Base-by-base conservation (phyloP, 2,888 invertebrate genomes). In the Eilema griseolum region DNA sequence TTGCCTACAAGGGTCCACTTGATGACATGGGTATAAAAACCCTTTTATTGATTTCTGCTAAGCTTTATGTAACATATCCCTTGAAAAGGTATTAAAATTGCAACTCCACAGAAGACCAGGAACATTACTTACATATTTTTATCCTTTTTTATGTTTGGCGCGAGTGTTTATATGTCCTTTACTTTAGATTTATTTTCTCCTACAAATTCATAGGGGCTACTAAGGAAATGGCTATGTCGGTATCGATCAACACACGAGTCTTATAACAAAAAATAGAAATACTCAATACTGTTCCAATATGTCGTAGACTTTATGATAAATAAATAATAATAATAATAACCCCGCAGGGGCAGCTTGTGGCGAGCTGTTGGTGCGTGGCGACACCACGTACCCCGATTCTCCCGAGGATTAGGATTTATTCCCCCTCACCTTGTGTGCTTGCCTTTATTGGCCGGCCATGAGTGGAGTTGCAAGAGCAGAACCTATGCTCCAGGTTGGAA, bases 11-110 rank as follows among this genome's bases (percentile, higher is more conserved):
- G n/a, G n/a, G 52, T 52, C 52, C 52, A 52, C 20, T 52, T 52
- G n/a, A 52, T 52, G 52, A 52, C 52, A 52, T 52, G 52, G 52
- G 52, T 52, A 52, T n/a, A 52, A n/a, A 52, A 52, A 52, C 52
- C 52, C 52, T 52, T 46, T 52, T 52, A 52, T 52, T 52, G 52
- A 52, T 52, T 52, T n/a, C n/a, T 52, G 8, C 41, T 52, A n/a
- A 52, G 52, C 52, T 52, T 52, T n/a, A 52, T 52, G 52, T 52
- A 52, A n/a, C n/a, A 52, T 52, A n/a, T 52, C n/a, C 52, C 52
- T n/a, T n/a, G 52, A 52, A 52, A 52, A 52, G 8, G 10, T 52
- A 52, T 52, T 52, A 52, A 52, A n/a, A 52, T n/a, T n/a, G 52
- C 10, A 10, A 52, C 8, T 52, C 52, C n/a, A n/a, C 10, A 52